phyloP scores from a whole-genome alignment of 1,140 invertebrate genomes.

The Bombus cullumanus region DNA sequence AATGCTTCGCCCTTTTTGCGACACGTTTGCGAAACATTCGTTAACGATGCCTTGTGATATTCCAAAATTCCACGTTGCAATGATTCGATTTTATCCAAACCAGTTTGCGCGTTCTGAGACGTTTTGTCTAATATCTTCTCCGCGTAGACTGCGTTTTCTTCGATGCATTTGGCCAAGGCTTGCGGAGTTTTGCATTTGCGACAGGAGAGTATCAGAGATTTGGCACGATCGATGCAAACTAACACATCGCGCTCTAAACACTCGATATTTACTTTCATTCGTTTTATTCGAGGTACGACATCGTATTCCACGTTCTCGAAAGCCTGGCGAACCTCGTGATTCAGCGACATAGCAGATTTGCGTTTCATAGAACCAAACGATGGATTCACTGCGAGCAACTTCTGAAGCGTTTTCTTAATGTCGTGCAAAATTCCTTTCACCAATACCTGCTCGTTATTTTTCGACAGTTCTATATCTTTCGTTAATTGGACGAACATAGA shows the following conservation, averaged over 20 bases:
- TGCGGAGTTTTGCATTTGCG: not conserved
- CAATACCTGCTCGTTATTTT: not conserved
- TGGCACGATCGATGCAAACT: not conserved
- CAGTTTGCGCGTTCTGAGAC: not conserved
- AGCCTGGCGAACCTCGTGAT: slow-evolving; percentile 37
- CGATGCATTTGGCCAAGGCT: slow-evolving; percentile 27
- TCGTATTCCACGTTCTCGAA: slow-evolving; percentile 39
- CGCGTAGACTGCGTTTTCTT: slow-evolving; percentile 26
- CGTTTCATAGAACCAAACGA: slow-evolving; percentile 45
- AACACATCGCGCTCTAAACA: slow-evolving; percentile 15
- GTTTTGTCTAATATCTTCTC: slow-evolving; percentile 31
- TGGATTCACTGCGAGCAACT: slow-evolving; percentile 45
- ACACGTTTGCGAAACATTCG: not conserved
- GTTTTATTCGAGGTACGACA: not conserved
- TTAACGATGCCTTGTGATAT: slow-evolving; percentile 17
- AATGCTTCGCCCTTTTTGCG: slow-evolving; percentile 20
- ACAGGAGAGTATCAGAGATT: not conserved
- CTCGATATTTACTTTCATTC: slow-evolving; percentile 30
- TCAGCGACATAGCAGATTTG: slow-evolving; percentile 39
- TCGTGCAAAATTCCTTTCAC: slow-evolving; percentile 20
- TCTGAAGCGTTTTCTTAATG: slow-evolving; percentile 33
- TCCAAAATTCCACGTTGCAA: slow-evolving; percentile 6
- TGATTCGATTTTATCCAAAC: slow-evolving; percentile 25
- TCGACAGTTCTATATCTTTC: not conserved
- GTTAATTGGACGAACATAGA: not conserved